A percentile compares a stretch with the other conserved stretches of the same genome.
phyloP scores from a whole-genome alignment of 2,113 vertebrate species.

The Merops nubicus region DNA sequence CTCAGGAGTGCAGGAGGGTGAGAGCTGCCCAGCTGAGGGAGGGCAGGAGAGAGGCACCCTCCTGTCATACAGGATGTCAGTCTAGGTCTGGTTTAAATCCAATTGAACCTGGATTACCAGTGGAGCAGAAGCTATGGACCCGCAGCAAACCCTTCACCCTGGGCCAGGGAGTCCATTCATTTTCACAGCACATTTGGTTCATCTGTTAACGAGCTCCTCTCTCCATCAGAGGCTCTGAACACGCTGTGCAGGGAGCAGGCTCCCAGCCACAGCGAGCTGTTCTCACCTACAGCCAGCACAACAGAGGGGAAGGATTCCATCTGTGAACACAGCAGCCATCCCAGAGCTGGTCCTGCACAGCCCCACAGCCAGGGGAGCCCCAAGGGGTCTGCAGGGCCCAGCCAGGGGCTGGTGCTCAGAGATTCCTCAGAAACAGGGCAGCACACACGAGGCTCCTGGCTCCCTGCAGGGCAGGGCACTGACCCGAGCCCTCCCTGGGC shows the following conservation, averaged over 20 bases:
- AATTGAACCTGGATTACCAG: neutral
- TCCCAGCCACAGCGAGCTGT: neutral
- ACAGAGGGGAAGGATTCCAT: neutral
- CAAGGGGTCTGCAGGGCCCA: neutral
- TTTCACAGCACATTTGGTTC: neutral
- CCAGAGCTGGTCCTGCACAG: neutral
- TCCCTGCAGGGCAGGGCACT: neutral
- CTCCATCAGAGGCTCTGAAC: neutral
- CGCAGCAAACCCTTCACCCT: neutral
- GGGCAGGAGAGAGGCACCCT: neutral
- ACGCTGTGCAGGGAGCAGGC: neutral
- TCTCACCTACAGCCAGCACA: neutral
- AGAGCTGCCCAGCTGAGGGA: neutral
- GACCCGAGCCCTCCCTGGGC: neutral
- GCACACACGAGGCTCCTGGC: accelerated
- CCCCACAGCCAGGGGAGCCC: neutral
- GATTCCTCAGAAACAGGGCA: neutral
- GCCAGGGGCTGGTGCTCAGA: neutral
- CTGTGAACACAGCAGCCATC: neutral
- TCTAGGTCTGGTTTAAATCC: neutral
- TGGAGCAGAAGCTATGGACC: neutral
- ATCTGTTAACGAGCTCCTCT: neutral
- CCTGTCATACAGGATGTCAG: neutral
- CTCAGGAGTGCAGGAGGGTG: neutral
- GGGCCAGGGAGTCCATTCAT: neutral